Percentiles rank a stretch among this genome's conserved stretches.
Evolutionary conservation across 2,113 vertebrate species (phyloP).

Genomic region (Calcarius ornatus): DNA sequence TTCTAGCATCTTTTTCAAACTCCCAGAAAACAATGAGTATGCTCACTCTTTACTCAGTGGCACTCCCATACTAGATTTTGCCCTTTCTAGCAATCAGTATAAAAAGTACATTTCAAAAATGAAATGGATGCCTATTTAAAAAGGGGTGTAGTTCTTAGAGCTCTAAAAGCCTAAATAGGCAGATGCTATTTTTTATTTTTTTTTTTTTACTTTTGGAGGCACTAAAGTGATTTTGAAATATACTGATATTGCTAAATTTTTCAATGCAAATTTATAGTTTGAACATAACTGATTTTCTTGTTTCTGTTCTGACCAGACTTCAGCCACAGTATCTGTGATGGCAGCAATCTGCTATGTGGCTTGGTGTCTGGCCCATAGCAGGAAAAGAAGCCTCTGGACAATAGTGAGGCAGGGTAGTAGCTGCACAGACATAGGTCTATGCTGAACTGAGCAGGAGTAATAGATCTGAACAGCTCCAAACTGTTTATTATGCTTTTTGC

Average conservation of each 20-base stretch:
- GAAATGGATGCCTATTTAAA: not conserved
- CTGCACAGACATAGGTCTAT: not conserved
- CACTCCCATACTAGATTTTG: not conserved
- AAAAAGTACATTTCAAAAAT: not conserved
- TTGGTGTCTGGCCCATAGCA: not conserved
- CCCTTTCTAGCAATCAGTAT: not conserved
- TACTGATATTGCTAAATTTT: not conserved
- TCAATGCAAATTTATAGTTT: not conserved
- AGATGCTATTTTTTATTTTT: not conserved
- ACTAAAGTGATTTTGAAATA: not conserved
- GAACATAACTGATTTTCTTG: not conserved
- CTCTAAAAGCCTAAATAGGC: not conserved
- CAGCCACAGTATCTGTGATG: not conserved
- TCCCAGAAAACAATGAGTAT: not conserved
- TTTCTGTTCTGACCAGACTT: not conserved
- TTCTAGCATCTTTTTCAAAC: not conserved
- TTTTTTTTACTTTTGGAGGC: not conserved
- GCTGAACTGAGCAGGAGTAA: not conserved
- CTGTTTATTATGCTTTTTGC: not conserved
- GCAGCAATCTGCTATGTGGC: not conserved
- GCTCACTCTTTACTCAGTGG: not conserved
- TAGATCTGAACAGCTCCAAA: not conserved
- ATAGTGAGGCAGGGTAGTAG: not conserved
- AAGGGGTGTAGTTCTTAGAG: not conserved
- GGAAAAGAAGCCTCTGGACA: not conserved